Evolutionary conservation across 1,140 invertebrate species (phyloP).

Genomic region (Neotoxoptera formosana): DNA sequence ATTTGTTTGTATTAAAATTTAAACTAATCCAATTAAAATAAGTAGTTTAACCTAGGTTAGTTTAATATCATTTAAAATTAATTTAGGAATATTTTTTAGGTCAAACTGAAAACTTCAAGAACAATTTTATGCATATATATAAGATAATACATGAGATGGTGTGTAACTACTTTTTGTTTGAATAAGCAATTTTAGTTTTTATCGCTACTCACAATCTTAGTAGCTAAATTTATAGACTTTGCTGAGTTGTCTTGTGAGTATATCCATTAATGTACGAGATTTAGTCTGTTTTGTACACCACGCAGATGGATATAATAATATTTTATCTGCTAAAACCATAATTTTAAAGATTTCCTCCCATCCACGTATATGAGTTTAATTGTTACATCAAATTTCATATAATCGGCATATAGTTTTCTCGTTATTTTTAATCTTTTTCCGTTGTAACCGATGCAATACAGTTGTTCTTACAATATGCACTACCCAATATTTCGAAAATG

Average conservation of each 20-base stretch:
- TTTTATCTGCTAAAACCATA: not conserved
- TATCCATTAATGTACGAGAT: not conserved
- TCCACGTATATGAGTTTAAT: not conserved
- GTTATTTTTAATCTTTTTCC: not conserved
- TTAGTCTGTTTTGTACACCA: not conserved
- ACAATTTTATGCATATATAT: not conserved
- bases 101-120: conserved; percentile 8
- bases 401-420: not conserved
- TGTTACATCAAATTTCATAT: not conserved
- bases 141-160: not conserved
- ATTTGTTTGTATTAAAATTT: not conserved
- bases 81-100: not conserved
- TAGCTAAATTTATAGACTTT: not conserved
- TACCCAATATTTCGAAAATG: not conserved
- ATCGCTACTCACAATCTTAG: not conserved
- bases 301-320: not conserved
- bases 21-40: not conserved
- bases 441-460: not conserved
- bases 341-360: not conserved
- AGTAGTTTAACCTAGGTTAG: not conserved
- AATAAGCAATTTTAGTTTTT: conserved; percentile 15
- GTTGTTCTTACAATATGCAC: not conserved
- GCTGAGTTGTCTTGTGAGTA: not conserved
- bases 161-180: not conserved
- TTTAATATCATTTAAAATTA: not conserved